These are phyloP conservation scores for Cephalopterus ornatus DNA, from an alignment of 2,113 vertebrate species.

Conservation along the genomic window DNA sequence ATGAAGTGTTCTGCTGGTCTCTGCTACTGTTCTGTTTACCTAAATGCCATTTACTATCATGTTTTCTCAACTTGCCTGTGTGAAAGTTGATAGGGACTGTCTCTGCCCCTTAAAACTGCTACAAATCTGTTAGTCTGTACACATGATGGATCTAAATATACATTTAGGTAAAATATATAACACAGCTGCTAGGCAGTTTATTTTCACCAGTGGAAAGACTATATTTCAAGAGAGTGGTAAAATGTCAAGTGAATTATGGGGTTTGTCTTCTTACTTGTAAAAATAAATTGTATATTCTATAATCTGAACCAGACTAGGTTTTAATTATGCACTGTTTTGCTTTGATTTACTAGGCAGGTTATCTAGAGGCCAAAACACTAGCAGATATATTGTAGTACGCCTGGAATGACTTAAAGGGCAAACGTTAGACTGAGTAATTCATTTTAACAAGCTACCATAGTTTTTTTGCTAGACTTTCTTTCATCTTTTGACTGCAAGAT, in stretches of 20 bases:
- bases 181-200: slow-evolving; percentile 33
- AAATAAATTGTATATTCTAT: slow-evolving; percentile 24
- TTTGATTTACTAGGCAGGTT: slow-evolving; percentile 48
- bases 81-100: not conserved
- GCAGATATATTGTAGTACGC: not conserved
- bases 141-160: slow-evolving; percentile 3
- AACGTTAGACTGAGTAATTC: not conserved
- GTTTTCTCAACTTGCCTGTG: not conserved
- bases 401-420: slow-evolving; percentile 27
- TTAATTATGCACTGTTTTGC: slow-evolving; percentile 13
- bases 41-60: not conserved
- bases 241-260: slow-evolving; percentile 30
- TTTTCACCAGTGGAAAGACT: slow-evolving; percentile 10
- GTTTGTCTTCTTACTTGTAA: slow-evolving; percentile 33
- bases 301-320: slow-evolving; percentile 28
- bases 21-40: not conserved
- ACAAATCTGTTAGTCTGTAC: not conserved
- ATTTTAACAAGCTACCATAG: not conserved
- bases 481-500: not conserved
- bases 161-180: slow-evolving; percentile 37
- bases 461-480: not conserved
- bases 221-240: slow-evolving; percentile 26
- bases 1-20: not conserved
- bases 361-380: slow-evolving; percentile 30
- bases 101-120: not conserved